Base-by-base conservation (phyloP, 2,113 vertebrate species). In the Sisor rabdophorus region DNA sequence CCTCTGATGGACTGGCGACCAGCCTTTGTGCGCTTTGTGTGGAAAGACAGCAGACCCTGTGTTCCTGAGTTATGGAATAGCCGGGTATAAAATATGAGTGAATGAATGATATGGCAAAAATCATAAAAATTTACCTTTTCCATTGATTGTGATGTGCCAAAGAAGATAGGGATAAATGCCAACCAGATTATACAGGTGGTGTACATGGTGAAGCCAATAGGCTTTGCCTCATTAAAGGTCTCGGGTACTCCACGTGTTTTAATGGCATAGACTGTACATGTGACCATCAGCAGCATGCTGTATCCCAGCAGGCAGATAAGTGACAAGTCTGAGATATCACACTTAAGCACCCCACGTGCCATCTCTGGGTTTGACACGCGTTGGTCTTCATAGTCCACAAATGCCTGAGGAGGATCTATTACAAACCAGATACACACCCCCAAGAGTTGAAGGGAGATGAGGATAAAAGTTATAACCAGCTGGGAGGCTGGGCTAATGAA, bases 271-370 rank as follows among this genome's bases (percentile, higher is more conserved):
- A 98, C 95, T 15, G 97, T 99, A 86, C 97, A 99, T 17, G 97
- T 98, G 88, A 99, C 97, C 97, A 99, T 99, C 80, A 99, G 95
- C 80, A 99, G 91, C 95, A 99, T 99, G 90, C 97, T 99, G 91
- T 99, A 99, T 81, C 97, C 97, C 82, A 99, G 93, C 87, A 98
- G 91, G 87, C 96, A 98, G 91, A 99, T 99, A 58, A 92, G 90
- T 71, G 91, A 92, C 76, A 92, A 87, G 81, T 92, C 91, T 30
- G 91, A 92, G 83, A 92, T 92, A 84, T 92, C 91, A 64, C 90
- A 91, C 84, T 92, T 92, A 59, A 92, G 90, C 60, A 92, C 86
- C 19, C 91, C 91, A 1, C 88, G 88, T 16, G 91, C 84, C 83
- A 88, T 56, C 3, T 67, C 76, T 7, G 91, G 90, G 80, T 91